Conservation (phyloP, 2,113 vertebrate genomes). For the Enhydra lutris region DNA sequence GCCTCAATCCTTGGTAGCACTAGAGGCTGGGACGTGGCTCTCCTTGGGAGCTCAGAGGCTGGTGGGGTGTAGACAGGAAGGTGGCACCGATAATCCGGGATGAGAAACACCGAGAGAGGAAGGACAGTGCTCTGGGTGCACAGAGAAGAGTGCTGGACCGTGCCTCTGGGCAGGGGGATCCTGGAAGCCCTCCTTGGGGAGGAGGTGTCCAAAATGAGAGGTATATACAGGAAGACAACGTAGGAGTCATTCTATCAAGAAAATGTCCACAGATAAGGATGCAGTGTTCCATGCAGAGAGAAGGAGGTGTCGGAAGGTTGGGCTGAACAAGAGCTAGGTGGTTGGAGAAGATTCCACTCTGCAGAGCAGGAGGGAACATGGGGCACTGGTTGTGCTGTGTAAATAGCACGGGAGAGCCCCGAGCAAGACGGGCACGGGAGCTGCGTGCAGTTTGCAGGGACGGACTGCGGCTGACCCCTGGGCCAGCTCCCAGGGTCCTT, state of each 20-base stretch:
- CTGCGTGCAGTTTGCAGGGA: not conserved
- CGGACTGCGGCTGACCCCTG: fast-evolving
- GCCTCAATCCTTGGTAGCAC: not conserved
- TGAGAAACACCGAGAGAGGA: not conserved
- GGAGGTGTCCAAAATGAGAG: not conserved
- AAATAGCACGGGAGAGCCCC: not conserved
- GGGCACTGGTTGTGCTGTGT: not conserved
- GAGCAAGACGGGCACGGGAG: not conserved
- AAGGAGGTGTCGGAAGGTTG: not conserved
- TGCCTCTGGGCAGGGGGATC: not conserved
- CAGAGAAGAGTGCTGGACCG: not conserved
- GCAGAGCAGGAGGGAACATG: fast-evolving
- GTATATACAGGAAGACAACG: not conserved
- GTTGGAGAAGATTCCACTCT: not conserved
- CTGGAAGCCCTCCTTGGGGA: not conserved
- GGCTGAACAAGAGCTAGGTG: not conserved
- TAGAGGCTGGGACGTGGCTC: not conserved
- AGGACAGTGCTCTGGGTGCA: not conserved
- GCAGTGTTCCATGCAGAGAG: not conserved
- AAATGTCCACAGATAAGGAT: not conserved
- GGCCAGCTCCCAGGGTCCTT: not conserved
- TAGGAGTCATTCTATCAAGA: not conserved
- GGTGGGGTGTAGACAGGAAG: not conserved
- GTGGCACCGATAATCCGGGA: not conserved
- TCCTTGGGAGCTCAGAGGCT: not conserved